Base-by-base conservation (phyloP, 2,113 vertebrate species). In the Xenotilapia caudafasciata region DNA sequence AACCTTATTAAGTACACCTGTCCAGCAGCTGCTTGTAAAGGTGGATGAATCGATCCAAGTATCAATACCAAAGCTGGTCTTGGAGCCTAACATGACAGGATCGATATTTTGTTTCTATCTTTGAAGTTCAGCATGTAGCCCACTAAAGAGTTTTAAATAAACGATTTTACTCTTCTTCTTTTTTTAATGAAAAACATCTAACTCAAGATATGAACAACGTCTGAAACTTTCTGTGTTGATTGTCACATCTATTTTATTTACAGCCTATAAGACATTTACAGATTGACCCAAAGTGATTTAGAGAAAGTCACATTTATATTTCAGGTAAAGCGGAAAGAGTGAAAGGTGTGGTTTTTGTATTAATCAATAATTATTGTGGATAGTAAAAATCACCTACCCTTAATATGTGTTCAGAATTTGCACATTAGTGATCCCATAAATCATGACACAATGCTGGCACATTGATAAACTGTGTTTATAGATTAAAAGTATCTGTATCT, bases 391-490 rank as follows among this genome's bases (percentile, higher is more conserved):
- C 31, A 62, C 9, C 58, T 62, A 35, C 17, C 2, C 31, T 7
- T 62, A 35, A 62, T n/a, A 1, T 35, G 58, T 62, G 58, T 62
- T 62, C 58, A n/a, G 31, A 62, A 35, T 62, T n/a, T n/a, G 17
- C 17, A 62, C 31, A 62, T 35, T 2, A 62, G 56, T 60, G 56
- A 60, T 2, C 28, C 28, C 15, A 1, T 35, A 5, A 35, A 62
- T 62, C 58, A 35, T 35, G 58, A 62, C 15, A 33, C 28, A 62
- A 35, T 35, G 31, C 31, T 65, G 31, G 6, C 58, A 65, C 31
- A 38, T 65, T n/a, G 31, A 65, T 65, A 7, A 65, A 6, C 2
- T 65, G 60, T 0, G 0, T 12, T 35, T 65, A 65, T n/a, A 38
- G 60, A n/a, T 65, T n/a, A 35, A n/a, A 65, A 65, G 31, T 65